These are phyloP conservation scores for Lagopus leucura DNA, from an alignment of 2,113 vertebrate species.

Conservation along the genomic window DNA sequence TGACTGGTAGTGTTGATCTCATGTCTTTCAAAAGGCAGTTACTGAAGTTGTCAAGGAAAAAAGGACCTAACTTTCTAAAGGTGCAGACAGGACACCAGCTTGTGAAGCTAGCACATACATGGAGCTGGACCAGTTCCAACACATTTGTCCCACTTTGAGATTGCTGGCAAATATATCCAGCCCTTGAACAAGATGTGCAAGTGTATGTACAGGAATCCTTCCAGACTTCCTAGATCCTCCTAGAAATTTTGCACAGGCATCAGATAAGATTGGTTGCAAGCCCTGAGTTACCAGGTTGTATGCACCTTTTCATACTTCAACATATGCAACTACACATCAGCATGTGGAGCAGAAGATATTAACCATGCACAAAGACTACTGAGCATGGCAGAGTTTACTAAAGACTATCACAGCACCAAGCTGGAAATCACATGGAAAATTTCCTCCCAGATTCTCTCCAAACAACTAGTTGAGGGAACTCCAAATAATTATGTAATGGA, in stretches of 20 bases:
- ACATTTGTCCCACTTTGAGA: background rate
- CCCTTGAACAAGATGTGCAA: background rate
- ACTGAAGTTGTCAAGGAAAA: background rate
- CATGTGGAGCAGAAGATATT: background rate
- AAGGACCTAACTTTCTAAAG: background rate
- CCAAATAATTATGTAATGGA: background rate
- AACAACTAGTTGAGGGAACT: background rate
- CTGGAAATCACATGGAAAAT: background rate
- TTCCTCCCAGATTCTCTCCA: background rate
- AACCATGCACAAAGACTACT: too few relatives aligned
- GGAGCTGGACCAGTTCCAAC: background rate
- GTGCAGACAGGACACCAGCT: background rate
- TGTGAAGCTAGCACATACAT: background rate
- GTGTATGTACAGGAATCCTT: background rate
- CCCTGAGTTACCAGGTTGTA: background rate
- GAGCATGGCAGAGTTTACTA: too few relatives aligned
- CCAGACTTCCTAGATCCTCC: background rate
- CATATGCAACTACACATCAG: background rate
- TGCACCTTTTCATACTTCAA: background rate
- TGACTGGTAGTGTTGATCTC: accelerated
- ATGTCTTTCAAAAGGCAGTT: background rate
- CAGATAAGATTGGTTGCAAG: background rate
- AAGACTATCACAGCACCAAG: background rate
- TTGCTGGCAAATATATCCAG: background rate
- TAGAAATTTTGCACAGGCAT: background rate